A percentile compares a stretch with the other conserved stretches of the same genome.
phyloP scores from a whole-genome alignment of 2,888 invertebrate species.

The Drosophila nr. perissopoda region DNA sequence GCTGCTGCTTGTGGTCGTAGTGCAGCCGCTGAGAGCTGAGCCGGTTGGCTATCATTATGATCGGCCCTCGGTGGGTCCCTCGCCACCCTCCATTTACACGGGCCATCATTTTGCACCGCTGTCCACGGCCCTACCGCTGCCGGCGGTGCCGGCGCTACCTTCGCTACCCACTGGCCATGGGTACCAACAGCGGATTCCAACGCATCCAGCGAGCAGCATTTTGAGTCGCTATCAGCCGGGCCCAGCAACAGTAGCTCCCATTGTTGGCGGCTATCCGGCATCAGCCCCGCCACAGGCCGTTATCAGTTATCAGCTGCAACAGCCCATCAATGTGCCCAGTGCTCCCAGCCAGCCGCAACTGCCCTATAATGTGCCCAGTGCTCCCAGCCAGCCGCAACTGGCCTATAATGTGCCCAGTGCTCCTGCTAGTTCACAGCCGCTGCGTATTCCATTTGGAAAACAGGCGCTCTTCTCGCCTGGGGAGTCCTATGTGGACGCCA shows the following conservation, averaged over 20 bases:
- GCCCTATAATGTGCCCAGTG: not conserved
- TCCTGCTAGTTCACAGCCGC: slow-evolving; percentile 45
- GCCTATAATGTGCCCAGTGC: slow-evolving; percentile 55
- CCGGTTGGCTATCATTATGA: slow-evolving; percentile 78
- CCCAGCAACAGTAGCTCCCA: slow-evolving; percentile 3
- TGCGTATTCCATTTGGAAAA: slow-evolving; percentile 79
- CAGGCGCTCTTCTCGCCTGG: slow-evolving; percentile 69
- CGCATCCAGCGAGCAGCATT: slow-evolving; percentile 38
- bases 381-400: slow-evolving; percentile 34
- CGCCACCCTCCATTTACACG: slow-evolving; percentile 38
- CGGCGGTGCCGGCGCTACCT: slow-evolving; percentile 80
- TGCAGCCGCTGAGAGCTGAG: slow-evolving; percentile 19
- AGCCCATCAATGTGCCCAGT: slow-evolving; percentile 12
- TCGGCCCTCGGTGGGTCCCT: slow-evolving; percentile 41
- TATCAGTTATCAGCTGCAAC: slow-evolving; percentile 11
- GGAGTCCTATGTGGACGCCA: slow-evolving; percentile 72
- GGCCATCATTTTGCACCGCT: slow-evolving; percentile 75
- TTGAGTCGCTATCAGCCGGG: slow-evolving; percentile 52
- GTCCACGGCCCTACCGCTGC: slow-evolving; percentile 77
- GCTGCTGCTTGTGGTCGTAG: slow-evolving; percentile 40
- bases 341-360: slow-evolving; percentile 17
- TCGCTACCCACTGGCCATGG: slow-evolving; percentile 74
- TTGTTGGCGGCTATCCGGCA: slow-evolving; percentile 45
- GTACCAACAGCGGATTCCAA: slow-evolving; percentile 47
- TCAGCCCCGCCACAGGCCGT: slow-evolving; percentile 29